Percentiles rank a stretch among this genome's conserved stretches.
phyloP scores from a whole-genome alignment of 2,888 invertebrate genomes.

The Morpho helenor region DNA sequence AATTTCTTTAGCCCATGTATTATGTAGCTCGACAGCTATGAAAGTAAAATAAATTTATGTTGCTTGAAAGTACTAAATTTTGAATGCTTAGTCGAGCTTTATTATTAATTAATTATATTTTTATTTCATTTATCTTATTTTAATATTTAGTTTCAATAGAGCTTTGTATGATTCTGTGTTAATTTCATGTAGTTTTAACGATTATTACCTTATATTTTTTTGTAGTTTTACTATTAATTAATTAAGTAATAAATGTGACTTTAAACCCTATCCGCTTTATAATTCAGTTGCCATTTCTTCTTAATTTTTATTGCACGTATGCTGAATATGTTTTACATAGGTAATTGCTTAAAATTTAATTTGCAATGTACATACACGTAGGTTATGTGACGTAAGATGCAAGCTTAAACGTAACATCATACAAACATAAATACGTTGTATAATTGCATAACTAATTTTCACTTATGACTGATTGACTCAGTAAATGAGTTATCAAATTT shows the following conservation, averaged over 20 bases:
- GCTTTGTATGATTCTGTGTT: slow-evolving; percentile 14
- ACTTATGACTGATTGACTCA: background rate
- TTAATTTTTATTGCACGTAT: slow-evolving; percentile 6
- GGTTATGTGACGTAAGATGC: background rate
- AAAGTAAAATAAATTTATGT: background rate
- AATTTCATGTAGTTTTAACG: slow-evolving; percentile 25
- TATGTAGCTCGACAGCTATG: slow-evolving; percentile 7
- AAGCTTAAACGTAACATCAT: background rate
- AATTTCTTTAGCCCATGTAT: slow-evolving; percentile 10
- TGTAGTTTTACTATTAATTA: slow-evolving; percentile 45
- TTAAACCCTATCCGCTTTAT: slow-evolving; percentile 43
- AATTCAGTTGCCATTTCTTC: slow-evolving; percentile 27
- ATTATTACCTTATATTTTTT: slow-evolving; percentile 34
- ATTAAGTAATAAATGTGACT: slow-evolving; percentile 75
- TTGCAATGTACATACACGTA: background rate
- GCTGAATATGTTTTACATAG: background rate
- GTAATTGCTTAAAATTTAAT: background rate
- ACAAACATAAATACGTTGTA: background rate
- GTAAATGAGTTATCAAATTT: slow-evolving; percentile 11
- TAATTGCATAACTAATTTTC: no score
- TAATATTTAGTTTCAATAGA: slow-evolving; percentile 5
- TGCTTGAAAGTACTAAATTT: slow-evolving; percentile 1
- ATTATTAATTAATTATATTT: background rate
- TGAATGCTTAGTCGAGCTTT: slow-evolving; percentile 8
- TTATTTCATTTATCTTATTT: slow-evolving; percentile 29